These are phyloP conservation scores for Cheumatopsyche charites DNA, from an alignment of 1,140 invertebrate genomes.

Conservation along the genomic window DNA sequence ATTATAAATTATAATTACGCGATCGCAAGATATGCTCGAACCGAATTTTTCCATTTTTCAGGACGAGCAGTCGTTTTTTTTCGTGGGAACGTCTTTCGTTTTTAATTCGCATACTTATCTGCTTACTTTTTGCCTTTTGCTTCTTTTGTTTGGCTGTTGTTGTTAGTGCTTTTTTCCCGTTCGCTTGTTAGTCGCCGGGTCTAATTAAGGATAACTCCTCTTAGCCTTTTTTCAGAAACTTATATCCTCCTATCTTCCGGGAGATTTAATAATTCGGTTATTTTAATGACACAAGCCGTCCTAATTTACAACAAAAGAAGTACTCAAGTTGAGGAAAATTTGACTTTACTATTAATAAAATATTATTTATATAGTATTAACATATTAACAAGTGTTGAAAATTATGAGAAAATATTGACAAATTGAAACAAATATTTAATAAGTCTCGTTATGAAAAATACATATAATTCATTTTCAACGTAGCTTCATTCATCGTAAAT, in stretches of 20 bases:
- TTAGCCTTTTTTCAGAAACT: background rate
- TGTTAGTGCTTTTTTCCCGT: background rate
- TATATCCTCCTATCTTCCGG: constrained; percentile 25
- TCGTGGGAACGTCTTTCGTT: constrained; percentile 5
- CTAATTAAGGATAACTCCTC: constrained; percentile 23
- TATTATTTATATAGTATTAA: too few relatives aligned
- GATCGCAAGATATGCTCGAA: constrained; percentile 2
- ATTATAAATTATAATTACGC: constrained; percentile 21
- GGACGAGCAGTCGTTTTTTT: background rate
- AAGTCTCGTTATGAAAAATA: too few relatives aligned
- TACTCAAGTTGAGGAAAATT: background rate
- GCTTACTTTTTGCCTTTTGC: constrained; percentile 19
- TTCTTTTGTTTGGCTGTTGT: constrained; percentile 11
- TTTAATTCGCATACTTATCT: constrained; percentile 22
- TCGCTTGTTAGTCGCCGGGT: constrained; percentile 17
- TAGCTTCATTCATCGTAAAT: too few relatives aligned
- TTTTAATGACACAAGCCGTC: constrained; percentile 8
- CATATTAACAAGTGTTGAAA: too few relatives aligned
- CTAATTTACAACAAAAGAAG: constrained; percentile 20
- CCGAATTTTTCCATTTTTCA: background rate
- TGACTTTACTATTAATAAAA: too few relatives aligned
- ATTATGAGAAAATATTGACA: too few relatives aligned
- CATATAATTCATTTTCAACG: too few relatives aligned
- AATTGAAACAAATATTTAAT: too few relatives aligned
- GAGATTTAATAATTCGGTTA: constrained; percentile 21